Evolutionary conservation across 2,888 invertebrate genomes (phyloP), one percentile per base, ranked within the genome.

Genomic region (Philereme vetulata): DNA sequence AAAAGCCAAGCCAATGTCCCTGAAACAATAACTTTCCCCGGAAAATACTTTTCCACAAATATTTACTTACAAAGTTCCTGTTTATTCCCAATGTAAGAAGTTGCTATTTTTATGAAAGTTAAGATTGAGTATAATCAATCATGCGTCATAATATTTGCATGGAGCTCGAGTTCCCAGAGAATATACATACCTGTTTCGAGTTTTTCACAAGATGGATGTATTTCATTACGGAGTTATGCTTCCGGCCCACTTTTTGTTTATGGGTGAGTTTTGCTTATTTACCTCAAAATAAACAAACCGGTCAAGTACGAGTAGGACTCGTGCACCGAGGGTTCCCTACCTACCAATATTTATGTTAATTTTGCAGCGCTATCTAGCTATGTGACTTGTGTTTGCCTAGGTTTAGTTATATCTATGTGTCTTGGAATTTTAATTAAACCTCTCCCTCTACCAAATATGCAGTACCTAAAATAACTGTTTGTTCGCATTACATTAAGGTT

Each of bases 121-220:
- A 34, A 55, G 58, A 55, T 58, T 51, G 51, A 62, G 58, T 56
- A 52, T 69, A 69, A 69, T 69, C 69, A 67, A 69, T 69, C 69
- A 64, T 35, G 65, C 53, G 54, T 60, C 65, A 69, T 67, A 67
- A 69, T 64, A 65, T 69, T 69, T 63, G 67, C 67, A 64, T 67
- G 64, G 52, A 34, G 46, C 54, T 38, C 32, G 43, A 7, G 34
- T 10, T 33, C 36, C 40, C 3, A 10, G 43, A 33, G 35, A 34
- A 8, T 8, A 6, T 38, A n/a, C 47, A 5, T 51, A 63, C 59
- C 63, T 60, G 60, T 33, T 54, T 21, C 40, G 53, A 60, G 5
- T 56, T 57, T 44, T 54, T 36, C 53, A 21, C 52, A 63, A 57
- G 63, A 64, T 54, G 56, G 63, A 64, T 64, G 54, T 53, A 45